Percentiles rank a stretch among this genome's conserved stretches.
phyloP scores from a whole-genome alignment of 2,888 invertebrate species.

The Orthosia incerta region DNA sequence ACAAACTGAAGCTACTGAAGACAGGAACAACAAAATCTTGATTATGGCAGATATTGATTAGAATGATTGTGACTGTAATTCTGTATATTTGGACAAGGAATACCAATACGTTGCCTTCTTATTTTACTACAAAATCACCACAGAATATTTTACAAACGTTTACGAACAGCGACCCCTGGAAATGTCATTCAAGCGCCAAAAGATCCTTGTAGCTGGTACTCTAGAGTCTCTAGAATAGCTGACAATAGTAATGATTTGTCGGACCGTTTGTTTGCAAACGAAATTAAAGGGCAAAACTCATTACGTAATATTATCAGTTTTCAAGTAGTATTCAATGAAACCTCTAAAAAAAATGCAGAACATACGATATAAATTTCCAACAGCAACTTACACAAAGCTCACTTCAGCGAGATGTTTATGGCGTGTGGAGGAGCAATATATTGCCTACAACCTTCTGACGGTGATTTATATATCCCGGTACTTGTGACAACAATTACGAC shows the following conservation, averaged over 20 bases:
- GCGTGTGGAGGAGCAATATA: slow-evolving; percentile 58
- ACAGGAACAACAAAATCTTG: neutral
- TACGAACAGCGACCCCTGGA: too few species aligned
- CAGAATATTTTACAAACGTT: too few species aligned
- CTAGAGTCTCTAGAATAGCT: too few species aligned
- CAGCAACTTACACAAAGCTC: slow-evolving; percentile 57
- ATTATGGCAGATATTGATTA: neutral
- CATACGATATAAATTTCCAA: slow-evolving; percentile 62
- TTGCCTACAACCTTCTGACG: slow-evolving; percentile 55
- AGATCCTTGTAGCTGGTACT: too few species aligned
- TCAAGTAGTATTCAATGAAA: neutral
- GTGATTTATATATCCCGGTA: slow-evolving; percentile 62
- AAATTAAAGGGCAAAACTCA: too few species aligned
- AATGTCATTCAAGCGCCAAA: too few species aligned
- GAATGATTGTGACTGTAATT: neutral
- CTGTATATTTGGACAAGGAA: neutral
- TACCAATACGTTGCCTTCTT: too few species aligned
- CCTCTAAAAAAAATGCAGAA: slow-evolving; percentile 4
- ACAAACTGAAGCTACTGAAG: neutral
- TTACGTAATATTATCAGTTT: too few species aligned
- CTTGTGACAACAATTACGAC: slow-evolving; percentile 63
- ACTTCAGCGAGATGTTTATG: slow-evolving; percentile 63
- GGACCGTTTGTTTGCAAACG: too few species aligned
- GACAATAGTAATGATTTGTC: too few species aligned
- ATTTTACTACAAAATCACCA: too few species aligned